Evolutionary conservation across 2,113 vertebrate species (phyloP), one percentile per base, ranked within the genome.

Genomic region (Syrrhaptes paradoxus): DNA sequence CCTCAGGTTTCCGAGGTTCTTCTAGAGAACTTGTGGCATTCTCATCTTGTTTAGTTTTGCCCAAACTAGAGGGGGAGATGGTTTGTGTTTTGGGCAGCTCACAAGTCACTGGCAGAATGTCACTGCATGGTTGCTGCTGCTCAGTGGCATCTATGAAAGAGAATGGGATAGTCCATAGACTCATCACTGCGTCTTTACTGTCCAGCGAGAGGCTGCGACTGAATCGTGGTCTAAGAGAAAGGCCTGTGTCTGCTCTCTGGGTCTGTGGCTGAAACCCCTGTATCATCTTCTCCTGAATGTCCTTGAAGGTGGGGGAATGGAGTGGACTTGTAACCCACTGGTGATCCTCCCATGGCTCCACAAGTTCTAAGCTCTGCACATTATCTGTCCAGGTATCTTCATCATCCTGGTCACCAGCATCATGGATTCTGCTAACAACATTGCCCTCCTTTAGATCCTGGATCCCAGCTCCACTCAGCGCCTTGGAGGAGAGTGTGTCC

Each of bases 301-400:
- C 98, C 93, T 99, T 99, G 82, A 99, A 95, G 57, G 98, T 99
- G 6, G 99, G 99, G 9, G 99, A 99, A 95, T 99, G 99, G 24
- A 99, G 98, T 8, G 99, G 99, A 79, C 99, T 99, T 7, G 99
- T 99, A 34, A 99, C 99, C 99, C 99, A 99, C 85, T 99, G 98
- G 84, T 99, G 99, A 71, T 99, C 99, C 70, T 99, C 99, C 99
- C 99, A 99, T 9, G 99, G 98, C 85, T 99, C 99, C 79, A 99
- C 98, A 95, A 99, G 97, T 93, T 99, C 99, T 89, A 99, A 97
- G 82, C 98, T 98, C 51, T 98, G 98, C 29, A 97, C 94, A 34
- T 95, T 94, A 49, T 98, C 98, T 67, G 92, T 97, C 91, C 95
- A 98, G 55, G 97, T 22, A 1, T 99, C 98, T 2, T 99, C 98